Percentiles rank a stretch among this genome's conserved stretches.
Conservation (phyloP, 1,140 invertebrate species). For the Saccostrea cuccullata region DNA sequence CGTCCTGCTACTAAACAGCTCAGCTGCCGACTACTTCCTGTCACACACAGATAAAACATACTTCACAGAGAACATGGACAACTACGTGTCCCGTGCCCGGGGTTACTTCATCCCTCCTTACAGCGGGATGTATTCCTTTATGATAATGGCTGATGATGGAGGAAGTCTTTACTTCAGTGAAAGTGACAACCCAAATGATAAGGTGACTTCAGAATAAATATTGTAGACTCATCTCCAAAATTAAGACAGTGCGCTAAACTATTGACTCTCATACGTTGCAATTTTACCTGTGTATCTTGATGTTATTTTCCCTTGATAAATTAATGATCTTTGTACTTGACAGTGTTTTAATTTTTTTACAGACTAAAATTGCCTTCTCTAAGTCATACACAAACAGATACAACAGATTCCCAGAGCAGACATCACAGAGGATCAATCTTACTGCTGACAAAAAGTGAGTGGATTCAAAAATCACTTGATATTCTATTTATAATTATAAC, state of each 20-base stretch:
- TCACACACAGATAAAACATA: constrained; percentile 42
- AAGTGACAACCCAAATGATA: constrained; percentile 42
- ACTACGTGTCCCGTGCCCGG: constrained; percentile 40
- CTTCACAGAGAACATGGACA: constrained; percentile 7
- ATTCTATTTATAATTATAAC: no score
- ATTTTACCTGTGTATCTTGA: no score
- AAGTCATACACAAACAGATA: constrained; percentile 21
- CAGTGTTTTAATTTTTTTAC: neutral
- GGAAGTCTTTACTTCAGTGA: constrained; percentile 53
- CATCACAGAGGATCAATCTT: constrained; percentile 26
- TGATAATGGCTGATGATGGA: constrained; percentile 50
- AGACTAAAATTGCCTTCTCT: constrained; percentile 21
- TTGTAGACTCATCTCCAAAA: neutral
- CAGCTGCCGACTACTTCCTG: constrained; percentile 30
- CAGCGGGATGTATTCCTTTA: constrained; percentile 46
- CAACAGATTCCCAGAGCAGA: constrained; percentile 18
- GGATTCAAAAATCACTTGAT: neutral
- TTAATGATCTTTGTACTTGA: no score
- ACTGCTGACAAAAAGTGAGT: constrained; percentile 43
- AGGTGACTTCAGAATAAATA: constrained; percentile 39
- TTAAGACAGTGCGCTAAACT: no score
- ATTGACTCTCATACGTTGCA: no score
- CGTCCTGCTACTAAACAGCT: constrained; percentile 14
- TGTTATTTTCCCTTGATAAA: no score
- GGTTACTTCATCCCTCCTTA: constrained; percentile 51